Conservation (phyloP, 2,888 invertebrate genomes). For the Netelia inedita region DNA sequence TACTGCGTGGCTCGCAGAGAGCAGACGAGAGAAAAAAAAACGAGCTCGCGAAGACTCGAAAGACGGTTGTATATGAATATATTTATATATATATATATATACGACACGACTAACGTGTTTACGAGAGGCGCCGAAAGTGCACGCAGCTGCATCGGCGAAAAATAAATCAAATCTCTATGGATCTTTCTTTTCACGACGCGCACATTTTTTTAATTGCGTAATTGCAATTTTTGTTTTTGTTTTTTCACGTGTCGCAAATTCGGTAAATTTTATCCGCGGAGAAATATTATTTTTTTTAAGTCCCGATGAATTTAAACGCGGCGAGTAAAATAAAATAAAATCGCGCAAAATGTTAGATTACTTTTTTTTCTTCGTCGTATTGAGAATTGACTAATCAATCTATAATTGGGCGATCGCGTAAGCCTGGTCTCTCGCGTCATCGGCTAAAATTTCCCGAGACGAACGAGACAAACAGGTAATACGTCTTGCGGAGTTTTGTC, state of each 20-base stretch:
- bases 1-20: conserved; percentile 77
- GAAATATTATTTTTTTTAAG: too few relatives aligned
- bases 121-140: conserved; percentile 23
- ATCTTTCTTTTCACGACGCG: too few relatives aligned
- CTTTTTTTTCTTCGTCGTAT: neutral
- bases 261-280: too few relatives aligned
- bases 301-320: too few relatives aligned
- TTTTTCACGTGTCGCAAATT: too few relatives aligned
- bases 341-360: too few relatives aligned
- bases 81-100: neutral
- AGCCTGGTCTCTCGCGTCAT: neutral
- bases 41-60: conserved; percentile 15
- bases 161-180: neutral
- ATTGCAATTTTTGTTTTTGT: too few relatives aligned
- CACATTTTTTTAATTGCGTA: too few relatives aligned
- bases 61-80: neutral
- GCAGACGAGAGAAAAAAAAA: conserved; percentile 39
- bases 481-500: neutral
- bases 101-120: neutral
- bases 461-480: neutral
- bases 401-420: neutral
- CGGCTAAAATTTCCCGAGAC: neutral
- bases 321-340: neutral
- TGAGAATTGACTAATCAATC: neutral
- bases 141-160: conserved; percentile 21